These are phyloP conservation scores for Hylaeus volcanicus DNA, from an alignment of 1,140 invertebrate species.

Conservation along the genomic window DNA sequence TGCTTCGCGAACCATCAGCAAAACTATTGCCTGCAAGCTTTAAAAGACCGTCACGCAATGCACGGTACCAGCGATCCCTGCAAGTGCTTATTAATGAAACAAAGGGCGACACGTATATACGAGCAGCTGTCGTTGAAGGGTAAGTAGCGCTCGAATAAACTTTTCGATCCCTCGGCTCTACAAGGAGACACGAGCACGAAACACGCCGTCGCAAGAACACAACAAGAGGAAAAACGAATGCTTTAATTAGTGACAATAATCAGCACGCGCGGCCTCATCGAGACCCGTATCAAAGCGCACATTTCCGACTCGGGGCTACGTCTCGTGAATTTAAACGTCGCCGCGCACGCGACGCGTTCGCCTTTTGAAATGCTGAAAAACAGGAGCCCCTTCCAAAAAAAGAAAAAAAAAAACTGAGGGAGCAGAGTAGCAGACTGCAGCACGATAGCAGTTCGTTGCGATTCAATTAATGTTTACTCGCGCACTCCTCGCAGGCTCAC, in stretches of 20 bases:
- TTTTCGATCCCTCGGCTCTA: background rate
- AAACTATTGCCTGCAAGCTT: no score
- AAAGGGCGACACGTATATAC: background rate
- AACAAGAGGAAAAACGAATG: conserved; percentile 7
- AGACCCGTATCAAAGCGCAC: conserved; percentile 46
- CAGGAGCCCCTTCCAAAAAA: conserved; percentile 1
- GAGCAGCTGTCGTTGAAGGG: background rate
- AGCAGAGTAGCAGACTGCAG: background rate
- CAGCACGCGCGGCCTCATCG: conserved; percentile 51
- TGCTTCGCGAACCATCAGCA: no score
- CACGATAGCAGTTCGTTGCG: background rate
- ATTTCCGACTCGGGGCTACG: conserved; percentile 18
- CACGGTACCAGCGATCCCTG: background rate
- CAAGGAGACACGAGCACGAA: background rate
- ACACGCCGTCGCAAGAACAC: background rate
- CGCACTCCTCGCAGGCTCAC: no score
- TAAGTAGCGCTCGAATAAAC: conserved; percentile 1
- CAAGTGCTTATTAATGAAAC: background rate
- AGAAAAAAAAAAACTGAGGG: background rate
- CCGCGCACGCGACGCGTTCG: background rate
- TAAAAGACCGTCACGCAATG: no score
- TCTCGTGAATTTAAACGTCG: conserved; percentile 20
- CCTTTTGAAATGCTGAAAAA: conserved; percentile 5
- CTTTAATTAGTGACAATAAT: conserved; percentile 58
- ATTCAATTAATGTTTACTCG: background rate